Evolutionary conservation across 2,888 invertebrate species (phyloP).

Genomic region (Xanthia icteritia): DNA sequence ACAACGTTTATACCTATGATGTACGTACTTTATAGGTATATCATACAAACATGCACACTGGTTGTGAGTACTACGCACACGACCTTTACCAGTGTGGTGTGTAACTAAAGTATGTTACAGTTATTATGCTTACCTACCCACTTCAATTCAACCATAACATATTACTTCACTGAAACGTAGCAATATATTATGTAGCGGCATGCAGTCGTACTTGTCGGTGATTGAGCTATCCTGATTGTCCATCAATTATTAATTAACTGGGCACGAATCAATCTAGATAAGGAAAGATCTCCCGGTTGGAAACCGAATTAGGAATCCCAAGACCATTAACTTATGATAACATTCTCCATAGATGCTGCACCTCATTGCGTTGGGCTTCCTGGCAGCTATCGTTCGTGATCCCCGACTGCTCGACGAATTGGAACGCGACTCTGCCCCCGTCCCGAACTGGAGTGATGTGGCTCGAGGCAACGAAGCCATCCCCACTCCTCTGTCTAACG

Average conservation of each 20-base stretch:
- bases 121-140: neutral
- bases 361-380: constrained; percentile 93
- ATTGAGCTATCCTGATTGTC: neutral
- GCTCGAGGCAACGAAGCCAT: constrained; percentile 84
- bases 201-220: neutral
- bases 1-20: neutral
- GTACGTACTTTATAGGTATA: neutral
- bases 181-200: neutral
- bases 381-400: constrained; percentile 94
- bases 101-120: constrained; percentile 15
- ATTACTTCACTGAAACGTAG: constrained; percentile 8
- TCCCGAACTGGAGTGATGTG: constrained; percentile 82
- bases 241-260: neutral
- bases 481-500: constrained; percentile 94
- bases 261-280: neutral
- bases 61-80: neutral
- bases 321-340: neutral
- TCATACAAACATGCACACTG: constrained; percentile 5
- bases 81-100: constrained; percentile 20
- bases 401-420: constrained; percentile 92
- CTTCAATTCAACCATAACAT: constrained; percentile 14
- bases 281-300: neutral
- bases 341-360: constrained; percentile 92
- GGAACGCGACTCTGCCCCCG: constrained; percentile 87
- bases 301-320: neutral